Evolutionary conservation across 2,797 vertebrate species (phyloP), one percentile per base, ranked within the genome.

Genomic region (Epinephelus awoara): DNA sequence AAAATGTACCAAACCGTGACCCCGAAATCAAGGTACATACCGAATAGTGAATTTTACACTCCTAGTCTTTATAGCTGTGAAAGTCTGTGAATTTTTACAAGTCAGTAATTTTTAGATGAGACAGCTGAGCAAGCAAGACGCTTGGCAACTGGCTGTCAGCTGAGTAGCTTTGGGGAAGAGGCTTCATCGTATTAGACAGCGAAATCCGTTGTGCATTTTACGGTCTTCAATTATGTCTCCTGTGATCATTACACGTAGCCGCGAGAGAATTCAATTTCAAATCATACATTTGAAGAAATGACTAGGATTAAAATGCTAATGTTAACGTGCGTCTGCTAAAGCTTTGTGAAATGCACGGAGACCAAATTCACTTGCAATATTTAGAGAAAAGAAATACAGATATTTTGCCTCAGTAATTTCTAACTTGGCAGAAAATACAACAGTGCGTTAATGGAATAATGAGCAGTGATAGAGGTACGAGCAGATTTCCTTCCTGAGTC

Each of bases 61-160:
- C 19, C 9, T 21, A 15, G n/a, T 66, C 74, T 83, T 82, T 58
- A 67, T 55, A 81, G 75, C 65, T 69, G 58, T 10, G 13, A 76
- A 86, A 64, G 73, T 81, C 72, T 79, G 80, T 73, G 72, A 79
- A 85, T 91, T 86, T 67, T 69, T 76, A 87, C 72, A 78, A 67
- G 63, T 80, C 71, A 75, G 84, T 86, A 83, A 85, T 89, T 87
- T 90, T 83, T 38, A 73, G 76, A 90, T 92, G 63, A 87, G 87
- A 82, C 85, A 84, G 82, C 82, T 75, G 72, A 89, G 85, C 61
- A 46, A 79, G 72, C 72, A 64, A 66, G 84, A 85, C 77, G 55
- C 70, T 81, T 90, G 90, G 85, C 91, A 93, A 85, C 84, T 88
- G 88, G 88, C 80, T 93, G 93, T 93, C 91, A 91, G 84, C 75